Evolutionary conservation across 1,140 invertebrate species (phyloP), one percentile per base, ranked within the genome.

Genomic region (Propsilocerus akamusi): DNA sequence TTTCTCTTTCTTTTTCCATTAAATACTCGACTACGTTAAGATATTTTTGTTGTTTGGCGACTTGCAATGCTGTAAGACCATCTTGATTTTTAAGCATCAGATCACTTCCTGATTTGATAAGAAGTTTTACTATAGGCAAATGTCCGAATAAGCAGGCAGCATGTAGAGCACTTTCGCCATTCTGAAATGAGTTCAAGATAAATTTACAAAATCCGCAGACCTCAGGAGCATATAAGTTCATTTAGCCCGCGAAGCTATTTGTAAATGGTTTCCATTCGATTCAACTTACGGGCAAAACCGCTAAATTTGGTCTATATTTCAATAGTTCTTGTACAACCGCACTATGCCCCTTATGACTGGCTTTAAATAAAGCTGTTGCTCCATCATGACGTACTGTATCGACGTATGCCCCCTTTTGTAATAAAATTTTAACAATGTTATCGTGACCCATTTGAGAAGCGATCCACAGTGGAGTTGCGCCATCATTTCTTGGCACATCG

Each of bases 371-470:
- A 4, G 90, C 80, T 1, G 90, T 93, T 20, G 86, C 88, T 12
- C 90, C 91, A 68, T 94, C 86, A 62, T 87, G 80, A 68, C 89
- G 75, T 4, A 80, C 74, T 23, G 80, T 72, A 67, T 96, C 86
- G 25, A 90, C 81, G 55, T 74, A 69, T 26, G 87, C 87, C 25
- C 85, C 84, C 51, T 76, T 73, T 60, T 77, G 76, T 25, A 90
- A 68, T 47, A 96, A 69, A 52, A 81, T 70, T 49, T 78, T 72
- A 23, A 88, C 87, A 34, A 91, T 78, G 57, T 81, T 75, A 62
- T 81, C 78, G 66, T 91, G 86, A 10, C 90, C 90, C 81, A 92
- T 91, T 75, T 96, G 92, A 34, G 86, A 76, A 4, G 89, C 83
- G 57, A 96, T 94, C 88, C 89, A 95, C 32, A 96, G 73, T 26